phyloP scores from a whole-genome alignment of 2,797 vertebrate species.

The Percopsis omiscomaycus region DNA sequence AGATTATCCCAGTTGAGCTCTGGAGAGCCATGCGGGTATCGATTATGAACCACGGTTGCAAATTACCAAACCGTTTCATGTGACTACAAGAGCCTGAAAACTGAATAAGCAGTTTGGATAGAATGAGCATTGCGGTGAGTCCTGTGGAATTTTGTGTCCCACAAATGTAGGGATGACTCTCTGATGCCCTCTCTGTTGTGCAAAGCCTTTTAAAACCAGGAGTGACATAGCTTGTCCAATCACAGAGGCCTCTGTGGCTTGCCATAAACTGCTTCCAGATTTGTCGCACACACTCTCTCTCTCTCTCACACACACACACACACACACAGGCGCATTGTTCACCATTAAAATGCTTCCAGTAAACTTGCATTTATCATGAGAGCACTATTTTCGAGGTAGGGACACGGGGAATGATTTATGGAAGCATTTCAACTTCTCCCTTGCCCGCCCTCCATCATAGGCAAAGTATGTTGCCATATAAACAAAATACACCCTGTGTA shows the following conservation, averaged over 20 bases:
- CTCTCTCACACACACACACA: slow-evolving; percentile 30
- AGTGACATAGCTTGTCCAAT: slow-evolving; percentile 78
- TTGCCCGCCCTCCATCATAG: slow-evolving; percentile 67
- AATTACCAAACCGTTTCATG: slow-evolving; percentile 55
- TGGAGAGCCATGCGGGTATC: slow-evolving; percentile 51
- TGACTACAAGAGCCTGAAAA: slow-evolving; percentile 55
- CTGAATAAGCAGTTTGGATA: slow-evolving; percentile 62
- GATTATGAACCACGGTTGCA: slow-evolving; percentile 63
- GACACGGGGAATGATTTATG: slow-evolving; percentile 76
- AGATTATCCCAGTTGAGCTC: slow-evolving; percentile 51
- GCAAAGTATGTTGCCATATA: slow-evolving; percentile 72
- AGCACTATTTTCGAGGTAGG: slow-evolving; percentile 76
- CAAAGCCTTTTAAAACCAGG: slow-evolving; percentile 76
- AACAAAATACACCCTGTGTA: slow-evolving; percentile 70
- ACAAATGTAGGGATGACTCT: slow-evolving; percentile 70
- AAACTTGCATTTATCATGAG: slow-evolving; percentile 79
- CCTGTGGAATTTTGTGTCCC: slow-evolving; percentile 65
- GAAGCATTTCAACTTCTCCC: slow-evolving; percentile 65
- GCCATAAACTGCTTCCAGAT: slow-evolving; percentile 83
- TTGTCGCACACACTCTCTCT: slow-evolving; percentile 63
- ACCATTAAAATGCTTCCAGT: slow-evolving; percentile 77
- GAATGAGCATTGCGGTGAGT: slow-evolving; percentile 62
- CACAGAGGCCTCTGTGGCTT: slow-evolving; percentile 74
- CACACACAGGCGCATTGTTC: slow-evolving; percentile 73
- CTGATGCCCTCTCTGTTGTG: slow-evolving; percentile 72